Evolutionary conservation across 1,140 invertebrate species (phyloP), one percentile per base, ranked within the genome.

Genomic region (Zaprionus nigranus): DNA sequence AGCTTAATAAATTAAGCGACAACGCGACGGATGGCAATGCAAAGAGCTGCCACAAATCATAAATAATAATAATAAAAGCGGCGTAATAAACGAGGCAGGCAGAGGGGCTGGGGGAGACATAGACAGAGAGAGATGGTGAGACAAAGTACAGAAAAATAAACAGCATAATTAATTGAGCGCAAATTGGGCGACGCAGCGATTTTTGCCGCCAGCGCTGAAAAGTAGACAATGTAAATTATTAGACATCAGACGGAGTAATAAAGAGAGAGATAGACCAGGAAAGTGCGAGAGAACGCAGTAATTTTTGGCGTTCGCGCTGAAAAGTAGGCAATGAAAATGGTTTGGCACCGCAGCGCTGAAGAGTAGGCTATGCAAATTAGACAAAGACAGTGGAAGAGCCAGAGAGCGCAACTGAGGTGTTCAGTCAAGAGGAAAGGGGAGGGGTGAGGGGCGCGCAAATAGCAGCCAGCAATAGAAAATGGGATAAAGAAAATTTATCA

Each of bases 161-260:
- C 67, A 72, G 64, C 81, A 81, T 84, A 90, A 88, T 87, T 87
- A 87, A 87, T 87, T 87, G 84, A 90, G 84, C 84, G 85, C 84
- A 87, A 87, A 87, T 87, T 87, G 85, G 78, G 78, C 76, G 71
- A 40, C 61, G 75, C 57, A 78, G 65, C 64, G 84, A 87, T 87
- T 88, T 87, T 78, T 64, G 73, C 63, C 46, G 34, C 24, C 43
- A 28, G 38, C 49, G 17, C 20, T 22, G 57, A 53, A 75, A 82
- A 86, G 73, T 67, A 73, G 80, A 70, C 80, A 66, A 78, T 75
- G 60, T 80, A 87, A 82, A 80, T 71, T 80, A 74, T 58, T 76
- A 58, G 69, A 30, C n/a, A 1, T 20, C 49, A 53, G 30, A 6
- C 24, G 1, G 59, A 12, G 28, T 12, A 5, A 59, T 20, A 51